Conservation (phyloP, 2,797 vertebrate genomes). For the Heliangelus exortis region DNA sequence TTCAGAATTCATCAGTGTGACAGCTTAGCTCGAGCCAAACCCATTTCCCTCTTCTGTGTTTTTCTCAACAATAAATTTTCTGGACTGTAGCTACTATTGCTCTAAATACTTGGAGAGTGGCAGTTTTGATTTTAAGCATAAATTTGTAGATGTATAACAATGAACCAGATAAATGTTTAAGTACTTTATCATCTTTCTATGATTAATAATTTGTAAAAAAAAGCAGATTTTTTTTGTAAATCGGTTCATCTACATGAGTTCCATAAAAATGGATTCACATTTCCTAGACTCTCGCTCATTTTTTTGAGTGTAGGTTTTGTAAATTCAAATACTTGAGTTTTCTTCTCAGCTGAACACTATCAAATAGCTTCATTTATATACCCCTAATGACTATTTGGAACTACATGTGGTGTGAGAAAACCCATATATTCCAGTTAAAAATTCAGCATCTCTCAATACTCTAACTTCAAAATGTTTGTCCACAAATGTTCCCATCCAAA, state of each 20-base stretch:
- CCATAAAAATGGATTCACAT: not conserved
- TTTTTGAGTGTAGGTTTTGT: not conserved
- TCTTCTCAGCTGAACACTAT: not conserved
- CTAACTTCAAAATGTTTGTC: not conserved
- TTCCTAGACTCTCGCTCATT: not conserved
- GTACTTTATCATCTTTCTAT: not conserved
- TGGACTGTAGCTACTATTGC: constrained; percentile 24
- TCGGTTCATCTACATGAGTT: not conserved
- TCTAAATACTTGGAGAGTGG: constrained; percentile 23
- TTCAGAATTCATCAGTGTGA: constrained; percentile 9
- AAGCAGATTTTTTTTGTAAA: not conserved
- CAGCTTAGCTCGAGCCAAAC: not conserved
- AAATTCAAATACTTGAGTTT: not conserved
- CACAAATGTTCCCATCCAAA: not conserved
- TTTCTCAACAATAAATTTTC: not conserved
- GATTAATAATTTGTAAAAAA: not conserved
- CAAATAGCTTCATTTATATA: not conserved
- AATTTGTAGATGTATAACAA: not conserved
- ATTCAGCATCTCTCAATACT: not conserved
- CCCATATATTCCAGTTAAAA: not conserved
- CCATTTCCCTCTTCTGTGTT: not conserved
- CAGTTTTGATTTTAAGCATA: not conserved
- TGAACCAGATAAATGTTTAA: not conserved
- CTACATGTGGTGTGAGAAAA: not conserved
- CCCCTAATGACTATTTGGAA: not conserved